These are phyloP conservation scores for Nyctalus aviator DNA, from an alignment of 2,797 vertebrate genomes.

Conservation along the genomic window DNA sequence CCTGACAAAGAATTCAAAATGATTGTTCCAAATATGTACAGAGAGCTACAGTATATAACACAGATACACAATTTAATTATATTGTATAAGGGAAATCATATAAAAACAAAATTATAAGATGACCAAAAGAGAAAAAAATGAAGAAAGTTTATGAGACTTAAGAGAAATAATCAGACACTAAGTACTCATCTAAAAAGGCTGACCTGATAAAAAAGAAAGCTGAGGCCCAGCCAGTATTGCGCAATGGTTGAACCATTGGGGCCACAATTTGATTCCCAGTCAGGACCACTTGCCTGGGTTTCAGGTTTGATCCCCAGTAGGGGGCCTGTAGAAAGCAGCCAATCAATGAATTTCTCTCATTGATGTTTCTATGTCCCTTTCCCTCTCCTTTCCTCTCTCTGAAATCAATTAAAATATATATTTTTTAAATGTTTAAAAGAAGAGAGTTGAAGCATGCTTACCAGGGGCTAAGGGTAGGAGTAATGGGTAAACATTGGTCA, in stretches of 20 bases:
- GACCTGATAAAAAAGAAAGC: no score
- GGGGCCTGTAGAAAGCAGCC: no score
- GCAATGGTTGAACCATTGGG: no score
- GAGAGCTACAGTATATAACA: background rate
- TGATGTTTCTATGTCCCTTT: no score
- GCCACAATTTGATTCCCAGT: no score
- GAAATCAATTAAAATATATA: no score
- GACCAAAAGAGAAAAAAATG: background rate
- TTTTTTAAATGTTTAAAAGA: background rate
- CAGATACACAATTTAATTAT: background rate
- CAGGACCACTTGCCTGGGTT: no score
- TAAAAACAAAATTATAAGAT: background rate
- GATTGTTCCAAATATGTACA: background rate
- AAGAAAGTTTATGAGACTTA: background rate
- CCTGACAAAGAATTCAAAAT: background rate
- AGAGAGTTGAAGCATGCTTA: background rate
- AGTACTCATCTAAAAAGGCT: background rate
- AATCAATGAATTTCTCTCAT: no score
- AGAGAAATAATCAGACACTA: background rate
- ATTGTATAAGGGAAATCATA: background rate
- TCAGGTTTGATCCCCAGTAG: no score
- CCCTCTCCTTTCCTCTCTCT: no score
- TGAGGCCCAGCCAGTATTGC: no score
- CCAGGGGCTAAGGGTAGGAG: background rate
- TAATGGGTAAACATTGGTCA: background rate